Percentiles rank a stretch among this genome's conserved stretches.
Evolutionary conservation across 2,888 invertebrate species (phyloP).

Genomic region (Caradrina kadenii): DNA sequence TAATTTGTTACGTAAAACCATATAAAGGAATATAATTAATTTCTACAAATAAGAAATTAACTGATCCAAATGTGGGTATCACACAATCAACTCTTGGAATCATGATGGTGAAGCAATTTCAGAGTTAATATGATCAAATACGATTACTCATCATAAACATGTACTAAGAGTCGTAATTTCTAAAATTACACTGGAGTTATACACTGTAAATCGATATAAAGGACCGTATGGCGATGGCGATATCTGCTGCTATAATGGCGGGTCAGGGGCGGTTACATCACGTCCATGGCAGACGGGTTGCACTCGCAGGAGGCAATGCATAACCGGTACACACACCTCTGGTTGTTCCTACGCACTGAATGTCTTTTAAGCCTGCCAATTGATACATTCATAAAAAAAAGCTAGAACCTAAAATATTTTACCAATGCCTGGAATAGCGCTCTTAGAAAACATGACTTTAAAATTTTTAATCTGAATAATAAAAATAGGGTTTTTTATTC

Average conservation of each 20-base stretch:
- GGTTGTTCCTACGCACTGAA: constrained; percentile 19
- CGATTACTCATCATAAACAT: neutral
- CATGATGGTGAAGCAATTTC: neutral
- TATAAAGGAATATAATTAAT: constrained; percentile 45
- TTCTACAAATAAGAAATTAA: constrained; percentile 19
- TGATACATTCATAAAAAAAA: constrained; percentile 3
- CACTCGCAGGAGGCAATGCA: constrained; percentile 34
- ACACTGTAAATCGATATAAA: constrained; percentile 11
- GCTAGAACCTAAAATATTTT: neutral
- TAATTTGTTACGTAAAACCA: constrained; percentile 57
- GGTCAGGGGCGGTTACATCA: constrained; percentile 30
- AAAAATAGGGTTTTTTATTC: too few relatives aligned
- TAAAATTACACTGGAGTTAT: constrained; percentile 21
- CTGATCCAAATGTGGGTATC: neutral
- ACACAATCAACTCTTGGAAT: too few relatives aligned
- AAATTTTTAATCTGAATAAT: too few relatives aligned
- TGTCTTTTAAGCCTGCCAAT: constrained; percentile 8
- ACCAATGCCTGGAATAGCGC: neutral
- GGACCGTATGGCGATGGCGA: neutral
- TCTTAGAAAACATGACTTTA: too few relatives aligned
- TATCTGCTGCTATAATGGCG: constrained; percentile 2
- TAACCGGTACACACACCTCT: constrained; percentile 14
- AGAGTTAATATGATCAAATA: constrained; percentile 1
- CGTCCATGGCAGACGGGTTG: constrained; percentile 39
- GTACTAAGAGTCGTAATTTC: constrained; percentile 2